These are phyloP conservation scores for Dromaius novaehollandiae DNA, from an alignment of 2,113 vertebrate species.

Conservation along the genomic window DNA sequence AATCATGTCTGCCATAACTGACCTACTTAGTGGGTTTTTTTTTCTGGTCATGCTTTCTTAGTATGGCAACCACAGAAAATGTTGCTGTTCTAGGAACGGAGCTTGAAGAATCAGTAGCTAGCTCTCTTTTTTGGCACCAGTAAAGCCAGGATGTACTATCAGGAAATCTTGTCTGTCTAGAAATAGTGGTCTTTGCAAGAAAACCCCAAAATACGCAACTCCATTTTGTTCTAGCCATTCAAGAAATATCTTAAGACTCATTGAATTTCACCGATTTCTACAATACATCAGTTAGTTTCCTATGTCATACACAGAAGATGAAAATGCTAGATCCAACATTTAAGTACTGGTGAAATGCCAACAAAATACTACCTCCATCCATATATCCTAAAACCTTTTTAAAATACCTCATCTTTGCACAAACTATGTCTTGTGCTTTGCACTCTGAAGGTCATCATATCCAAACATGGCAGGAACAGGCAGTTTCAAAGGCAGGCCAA, in stretches of 20 bases:
- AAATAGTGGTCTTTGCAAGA: background rate
- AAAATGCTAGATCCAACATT: background rate
- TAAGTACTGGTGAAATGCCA: background rate
- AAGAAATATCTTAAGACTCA: background rate
- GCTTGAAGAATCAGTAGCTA: background rate
- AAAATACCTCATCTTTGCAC: background rate
- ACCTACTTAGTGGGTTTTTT: background rate
- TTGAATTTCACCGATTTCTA: background rate
- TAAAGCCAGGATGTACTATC: background rate
- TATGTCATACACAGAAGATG: background rate
- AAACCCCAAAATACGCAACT: background rate
- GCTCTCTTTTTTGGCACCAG: background rate
- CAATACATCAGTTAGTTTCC: background rate
- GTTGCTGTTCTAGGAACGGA: background rate
- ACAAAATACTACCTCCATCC: background rate
- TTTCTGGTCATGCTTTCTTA: background rate
- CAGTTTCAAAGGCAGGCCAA: background rate
- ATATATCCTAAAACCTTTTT: background rate
- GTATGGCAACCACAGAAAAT: background rate
- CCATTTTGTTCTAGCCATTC: background rate
- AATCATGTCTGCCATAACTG: background rate
- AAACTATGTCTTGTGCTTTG: background rate
- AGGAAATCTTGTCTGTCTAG: background rate
- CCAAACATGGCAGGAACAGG: background rate
- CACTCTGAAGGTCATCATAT: background rate